Evolutionary conservation across 2,888 invertebrate species (phyloP).

Genomic region (Ormyrus thymus): DNA sequence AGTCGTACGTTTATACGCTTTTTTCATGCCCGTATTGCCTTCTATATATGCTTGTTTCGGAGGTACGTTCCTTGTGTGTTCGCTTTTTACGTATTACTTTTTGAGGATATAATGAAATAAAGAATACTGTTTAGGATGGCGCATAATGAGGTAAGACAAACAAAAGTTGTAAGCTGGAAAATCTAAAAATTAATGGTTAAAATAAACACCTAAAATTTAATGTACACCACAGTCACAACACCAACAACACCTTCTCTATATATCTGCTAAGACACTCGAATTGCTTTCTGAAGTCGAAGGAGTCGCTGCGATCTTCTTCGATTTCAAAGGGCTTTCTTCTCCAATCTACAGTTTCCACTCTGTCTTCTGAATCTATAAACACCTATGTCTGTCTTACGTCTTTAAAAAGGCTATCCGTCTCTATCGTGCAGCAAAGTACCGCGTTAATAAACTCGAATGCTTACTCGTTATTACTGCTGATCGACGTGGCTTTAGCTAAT

Average conservation of each 20-base stretch:
- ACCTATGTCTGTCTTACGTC: slow-evolving; percentile 47
- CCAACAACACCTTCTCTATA: slow-evolving; percentile 38
- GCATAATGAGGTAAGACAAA: slow-evolving; percentile 55
- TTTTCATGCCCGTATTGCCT: neutral
- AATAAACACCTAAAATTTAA: slow-evolving; percentile 18
- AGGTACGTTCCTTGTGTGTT: neutral
- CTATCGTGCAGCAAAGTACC: neutral
- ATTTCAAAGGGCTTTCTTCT: slow-evolving; percentile 1
- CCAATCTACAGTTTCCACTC: slow-evolving; percentile 5
- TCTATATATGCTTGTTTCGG: slow-evolving; percentile 3
- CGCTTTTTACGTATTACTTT: neutral
- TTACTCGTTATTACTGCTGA: slow-evolving; percentile 7
- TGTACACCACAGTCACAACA: slow-evolving; percentile 17
- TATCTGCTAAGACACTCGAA: neutral
- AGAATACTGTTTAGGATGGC: slow-evolving; percentile 35
- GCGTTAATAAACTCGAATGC: neutral
- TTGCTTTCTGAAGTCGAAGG: neutral
- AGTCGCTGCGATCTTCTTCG: no score
- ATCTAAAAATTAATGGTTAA: slow-evolving; percentile 11
- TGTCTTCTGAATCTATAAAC: slow-evolving; percentile 40
- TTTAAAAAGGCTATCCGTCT: neutral
- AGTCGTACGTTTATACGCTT: slow-evolving; percentile 2
- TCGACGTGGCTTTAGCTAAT: slow-evolving; percentile 32
- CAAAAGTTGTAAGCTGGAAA: slow-evolving; percentile 12
- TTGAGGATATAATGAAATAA: neutral